A percentile compares a stretch with the other conserved stretches of the same genome.
These are phyloP conservation scores for Abscondita cerata DNA, from an alignment of 2,888 invertebrate species.

Conservation along the genomic window DNA sequence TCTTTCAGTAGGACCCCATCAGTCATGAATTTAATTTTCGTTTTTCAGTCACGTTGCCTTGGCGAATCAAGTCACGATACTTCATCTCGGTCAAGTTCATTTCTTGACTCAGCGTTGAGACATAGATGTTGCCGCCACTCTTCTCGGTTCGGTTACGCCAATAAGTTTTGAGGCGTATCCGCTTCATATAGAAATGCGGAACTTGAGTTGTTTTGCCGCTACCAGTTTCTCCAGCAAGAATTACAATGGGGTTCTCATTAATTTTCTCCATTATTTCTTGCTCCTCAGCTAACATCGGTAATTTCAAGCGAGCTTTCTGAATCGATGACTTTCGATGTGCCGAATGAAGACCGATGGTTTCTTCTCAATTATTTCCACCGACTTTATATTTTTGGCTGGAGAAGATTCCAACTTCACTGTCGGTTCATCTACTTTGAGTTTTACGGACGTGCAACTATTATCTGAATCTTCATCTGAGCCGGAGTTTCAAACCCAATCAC, in stretches of 20 bases:
- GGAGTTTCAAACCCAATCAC: slow-evolving; percentile 68
- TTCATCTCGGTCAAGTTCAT: slow-evolving; percentile 77
- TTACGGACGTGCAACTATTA: slow-evolving; percentile 50
- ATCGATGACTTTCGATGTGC: slow-evolving; percentile 80
- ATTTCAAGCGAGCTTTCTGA: slow-evolving; percentile 81
- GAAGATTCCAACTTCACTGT: neutral
- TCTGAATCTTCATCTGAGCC: slow-evolving; percentile 46
- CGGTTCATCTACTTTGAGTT: slow-evolving; percentile 36
- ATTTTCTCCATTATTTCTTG: slow-evolving; percentile 95
- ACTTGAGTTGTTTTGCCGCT: slow-evolving; percentile 99
- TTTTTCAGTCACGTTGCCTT: slow-evolving; percentile 89
- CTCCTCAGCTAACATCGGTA: slow-evolving; percentile 93
- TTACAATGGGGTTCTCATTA: slow-evolving; percentile 86
- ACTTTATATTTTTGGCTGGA: too few species aligned
- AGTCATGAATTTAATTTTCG: slow-evolving; percentile 98
- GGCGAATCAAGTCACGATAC: slow-evolving; percentile 94
- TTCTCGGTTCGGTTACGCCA: slow-evolving; percentile 95
- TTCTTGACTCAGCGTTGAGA: slow-evolving; percentile 90
- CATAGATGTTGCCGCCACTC: slow-evolving; percentile 98
- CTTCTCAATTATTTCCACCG: slow-evolving; percentile 28
- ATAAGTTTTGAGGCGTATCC: slow-evolving; percentile 88
- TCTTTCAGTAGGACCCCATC: slow-evolving; percentile 96
- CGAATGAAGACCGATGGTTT: slow-evolving; percentile 74
- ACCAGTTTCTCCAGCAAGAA: slow-evolving; percentile 90
- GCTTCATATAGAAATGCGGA: slow-evolving; percentile 97